Evolutionary conservation across 2,797 vertebrate species (phyloP).

Genomic region (Hafferia zeledoni): DNA sequence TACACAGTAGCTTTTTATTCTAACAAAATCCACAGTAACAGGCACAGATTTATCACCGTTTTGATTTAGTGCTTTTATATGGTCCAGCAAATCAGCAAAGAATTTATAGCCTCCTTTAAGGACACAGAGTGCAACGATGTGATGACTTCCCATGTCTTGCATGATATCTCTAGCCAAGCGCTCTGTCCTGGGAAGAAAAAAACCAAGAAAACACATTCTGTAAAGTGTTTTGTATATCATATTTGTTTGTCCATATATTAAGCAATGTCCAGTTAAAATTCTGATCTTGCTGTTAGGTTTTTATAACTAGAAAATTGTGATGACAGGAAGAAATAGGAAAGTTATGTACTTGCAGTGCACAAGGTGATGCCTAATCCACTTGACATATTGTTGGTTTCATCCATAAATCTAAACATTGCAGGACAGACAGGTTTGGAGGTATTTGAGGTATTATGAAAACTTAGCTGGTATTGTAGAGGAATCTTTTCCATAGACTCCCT

Average conservation of each 20-base stretch:
- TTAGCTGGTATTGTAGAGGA: neutral
- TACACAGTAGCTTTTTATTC: slow-evolving; percentile 86
- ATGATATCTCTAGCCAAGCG: slow-evolving; percentile 86
- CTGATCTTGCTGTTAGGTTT: neutral
- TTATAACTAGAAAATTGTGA: neutral
- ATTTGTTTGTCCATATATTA: neutral
- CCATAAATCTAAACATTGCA: neutral
- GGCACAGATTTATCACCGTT: slow-evolving; percentile 87
- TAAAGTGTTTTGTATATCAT: neutral
- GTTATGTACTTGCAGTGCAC: neutral
- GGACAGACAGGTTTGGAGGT: neutral
- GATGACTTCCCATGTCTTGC: slow-evolving; percentile 85
- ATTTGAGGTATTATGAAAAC: neutral
- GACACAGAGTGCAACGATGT: slow-evolving; percentile 87
- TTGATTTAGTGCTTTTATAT: slow-evolving; percentile 87
- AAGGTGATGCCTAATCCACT: neutral
- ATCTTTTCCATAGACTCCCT: neutral
- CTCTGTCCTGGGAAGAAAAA: slow-evolving; percentile 78
- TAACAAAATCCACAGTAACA: slow-evolving; percentile 88
- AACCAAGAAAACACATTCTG: neutral
- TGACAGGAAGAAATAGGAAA: neutral
- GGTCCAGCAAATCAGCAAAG: slow-evolving; percentile 89
- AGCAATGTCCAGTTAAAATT: neutral
- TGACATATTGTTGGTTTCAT: neutral
- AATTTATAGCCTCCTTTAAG: slow-evolving; percentile 90